phyloP scores from a whole-genome alignment of 1,140 invertebrate genomes.

The Cyrtorhinus lividipennis region DNA sequence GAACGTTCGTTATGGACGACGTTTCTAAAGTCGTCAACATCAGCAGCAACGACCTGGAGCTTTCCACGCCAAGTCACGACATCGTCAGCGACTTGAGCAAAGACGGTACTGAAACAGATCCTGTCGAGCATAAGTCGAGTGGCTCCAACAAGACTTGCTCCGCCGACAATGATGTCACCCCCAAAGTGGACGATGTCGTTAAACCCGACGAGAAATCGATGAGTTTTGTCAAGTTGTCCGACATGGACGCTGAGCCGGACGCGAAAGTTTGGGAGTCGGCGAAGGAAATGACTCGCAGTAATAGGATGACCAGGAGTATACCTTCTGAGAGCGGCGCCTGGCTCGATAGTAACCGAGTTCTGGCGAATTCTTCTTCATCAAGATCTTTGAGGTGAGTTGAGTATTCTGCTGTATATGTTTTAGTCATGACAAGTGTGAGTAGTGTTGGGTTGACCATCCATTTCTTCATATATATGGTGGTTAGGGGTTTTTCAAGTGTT shows the following conservation, averaged over 20 bases:
- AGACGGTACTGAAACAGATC: slow-evolving; percentile 23
- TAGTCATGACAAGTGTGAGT: not conserved
- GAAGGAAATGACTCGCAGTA: slow-evolving; percentile 15
- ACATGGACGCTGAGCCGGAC: slow-evolving; percentile 32
- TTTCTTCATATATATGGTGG: too few species aligned
- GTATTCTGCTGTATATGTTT: not conserved
- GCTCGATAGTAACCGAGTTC: slow-evolving; percentile 41
- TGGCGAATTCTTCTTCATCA: slow-evolving; percentile 33
- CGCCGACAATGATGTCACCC: slow-evolving; percentile 14
- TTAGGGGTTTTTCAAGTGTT: too few species aligned
- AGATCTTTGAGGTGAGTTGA: slow-evolving; percentile 25
- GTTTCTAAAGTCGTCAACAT: slow-evolving; percentile 23
- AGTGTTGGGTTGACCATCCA: not conserved
- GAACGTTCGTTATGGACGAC: slow-evolving; percentile 23
- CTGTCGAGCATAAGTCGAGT: slow-evolving; percentile 16
- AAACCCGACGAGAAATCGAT: not conserved
- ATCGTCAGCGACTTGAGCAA: slow-evolving; percentile 21
- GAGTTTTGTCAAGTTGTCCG: slow-evolving; percentile 39
- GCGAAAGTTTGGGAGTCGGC: slow-evolving; percentile 1
- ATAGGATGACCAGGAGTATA: slow-evolving; percentile 36
- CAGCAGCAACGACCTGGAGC: slow-evolving; percentile 21
- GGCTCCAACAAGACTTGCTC: slow-evolving; percentile 14
- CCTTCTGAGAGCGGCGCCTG: slow-evolving; percentile 41
- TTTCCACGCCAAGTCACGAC: slow-evolving; percentile 22
- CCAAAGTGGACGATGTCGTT: slow-evolving; percentile 1